A percentile compares a stretch with the other conserved stretches of the same genome.
These are phyloP conservation scores for Xestia xanthographa DNA, from an alignment of 2,888 invertebrate genomes.

Conservation along the genomic window DNA sequence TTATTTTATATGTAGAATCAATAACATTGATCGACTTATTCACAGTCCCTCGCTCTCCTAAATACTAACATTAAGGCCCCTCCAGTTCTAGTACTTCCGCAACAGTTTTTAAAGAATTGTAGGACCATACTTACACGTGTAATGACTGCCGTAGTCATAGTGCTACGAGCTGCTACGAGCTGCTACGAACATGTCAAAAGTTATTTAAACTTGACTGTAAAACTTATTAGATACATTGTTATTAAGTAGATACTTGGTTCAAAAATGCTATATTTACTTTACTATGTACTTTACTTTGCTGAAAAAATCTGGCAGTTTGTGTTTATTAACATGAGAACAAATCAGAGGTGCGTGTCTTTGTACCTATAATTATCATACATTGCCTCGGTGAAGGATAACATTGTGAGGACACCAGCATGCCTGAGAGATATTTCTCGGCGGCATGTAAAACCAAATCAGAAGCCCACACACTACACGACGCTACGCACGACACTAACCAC, in stretches of 20 bases:
- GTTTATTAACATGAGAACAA: too few species aligned
- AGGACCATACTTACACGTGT: neutral
- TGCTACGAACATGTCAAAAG: constrained; percentile 3
- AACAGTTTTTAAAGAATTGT: neutral
- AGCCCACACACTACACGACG: too few species aligned
- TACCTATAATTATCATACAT: too few species aligned
- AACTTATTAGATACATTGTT: neutral
- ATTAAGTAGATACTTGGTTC: neutral
- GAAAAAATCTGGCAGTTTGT: too few species aligned
- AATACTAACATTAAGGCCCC: neutral
- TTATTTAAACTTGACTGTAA: neutral
- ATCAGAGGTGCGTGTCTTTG: too few species aligned
- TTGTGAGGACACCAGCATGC: too few species aligned
- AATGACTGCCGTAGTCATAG: neutral
- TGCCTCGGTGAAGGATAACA: too few species aligned
- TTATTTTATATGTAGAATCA: neutral
- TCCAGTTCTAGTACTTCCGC: neutral
- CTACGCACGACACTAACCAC: too few species aligned
- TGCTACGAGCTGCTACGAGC: constrained; percentile 30
- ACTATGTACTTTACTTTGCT: too few species aligned
- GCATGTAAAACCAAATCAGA: too few species aligned
- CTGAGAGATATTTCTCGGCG: too few species aligned
- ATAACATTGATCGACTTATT: neutral
- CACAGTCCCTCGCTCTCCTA: neutral
- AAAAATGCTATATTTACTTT: neutral